A percentile compares a stretch with the other conserved stretches of the same genome.
Evolutionary conservation across 2,113 vertebrate species (phyloP).

Genomic region (Thermophis baileyi): DNA sequence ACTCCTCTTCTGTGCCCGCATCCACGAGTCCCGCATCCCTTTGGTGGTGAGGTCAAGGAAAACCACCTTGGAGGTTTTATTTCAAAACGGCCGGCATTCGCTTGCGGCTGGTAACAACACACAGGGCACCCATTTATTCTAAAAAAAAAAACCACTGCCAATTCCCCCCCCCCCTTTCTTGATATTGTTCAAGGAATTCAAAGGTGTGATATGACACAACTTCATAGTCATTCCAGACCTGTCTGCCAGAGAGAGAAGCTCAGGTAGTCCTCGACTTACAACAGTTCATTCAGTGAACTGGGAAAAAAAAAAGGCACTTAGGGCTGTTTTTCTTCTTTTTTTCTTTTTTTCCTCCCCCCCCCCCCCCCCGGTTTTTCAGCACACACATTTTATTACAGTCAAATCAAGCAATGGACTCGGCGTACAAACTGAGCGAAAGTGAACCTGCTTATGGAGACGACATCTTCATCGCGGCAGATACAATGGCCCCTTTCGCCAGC

Average conservation of each 20-base stretch:
- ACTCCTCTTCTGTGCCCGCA: neutral
- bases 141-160: no score
- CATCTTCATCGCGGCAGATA: slow-evolving; percentile 24
- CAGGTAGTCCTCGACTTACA: no score
- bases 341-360: no score
- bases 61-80: neutral
- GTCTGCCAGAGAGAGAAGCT: no score
- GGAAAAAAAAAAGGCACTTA: no score
- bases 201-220: neutral
- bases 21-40: neutral
- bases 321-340: no score
- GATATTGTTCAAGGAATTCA: neutral
- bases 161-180: neutral
- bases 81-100: neutral
- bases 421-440: neutral
- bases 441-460: neutral
- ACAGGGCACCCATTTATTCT: neutral
- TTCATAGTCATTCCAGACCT: neutral
- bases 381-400: slow-evolving; percentile 47
- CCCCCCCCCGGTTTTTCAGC: slow-evolving; percentile 44
- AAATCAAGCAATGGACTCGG: neutral
- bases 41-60: neutral
- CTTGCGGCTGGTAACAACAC: neutral
- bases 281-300: no score
- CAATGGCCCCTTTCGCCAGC: slow-evolving; percentile 27